Conservation (phyloP, 2,888 invertebrate species). For the Metalampra italica region DNA sequence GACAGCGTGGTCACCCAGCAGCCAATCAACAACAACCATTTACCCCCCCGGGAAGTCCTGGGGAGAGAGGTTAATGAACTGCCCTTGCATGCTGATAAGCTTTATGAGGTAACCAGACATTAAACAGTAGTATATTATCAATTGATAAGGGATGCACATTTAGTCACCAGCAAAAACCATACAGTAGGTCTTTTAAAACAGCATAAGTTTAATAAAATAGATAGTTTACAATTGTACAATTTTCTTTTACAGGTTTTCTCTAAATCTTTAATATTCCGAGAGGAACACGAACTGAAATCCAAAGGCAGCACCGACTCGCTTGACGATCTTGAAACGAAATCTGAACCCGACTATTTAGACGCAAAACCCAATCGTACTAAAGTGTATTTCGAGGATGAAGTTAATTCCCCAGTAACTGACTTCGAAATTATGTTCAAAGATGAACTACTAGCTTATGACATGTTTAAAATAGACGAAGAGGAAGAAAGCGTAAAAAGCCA, state of each 20-base stretch:
- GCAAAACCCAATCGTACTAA: slow-evolving; percentile 67
- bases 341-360: slow-evolving; percentile 61
- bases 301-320: slow-evolving; percentile 50
- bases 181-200: too few relatives aligned
- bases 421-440: slow-evolving; percentile 78
- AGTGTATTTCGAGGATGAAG: slow-evolving; percentile 73
- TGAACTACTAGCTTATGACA: slow-evolving; percentile 59
- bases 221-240: background rate
- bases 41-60: slow-evolving; percentile 40
- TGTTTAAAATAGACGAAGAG: slow-evolving; percentile 74
- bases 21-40: slow-evolving; percentile 67
- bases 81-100: slow-evolving; percentile 66
- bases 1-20: slow-evolving; percentile 67
- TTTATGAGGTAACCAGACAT: slow-evolving; percentile 59
- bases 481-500: slow-evolving; percentile 61
- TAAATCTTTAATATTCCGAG: slow-evolving; percentile 72
- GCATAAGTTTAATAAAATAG: too few relatives aligned
- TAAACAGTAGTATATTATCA: background rate
- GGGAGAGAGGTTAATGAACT: slow-evolving; percentile 59
- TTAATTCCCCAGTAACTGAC: slow-evolving; percentile 70
- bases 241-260: slow-evolving; percentile 64
- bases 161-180: too few relatives aligned
- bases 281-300: slow-evolving; percentile 59
- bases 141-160: too few relatives aligned
- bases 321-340: slow-evolving; percentile 67